These are phyloP conservation scores for Meloidogyne hapla DNA, from an alignment of 1,140 invertebrate genomes.

Conservation along the genomic window DNA sequence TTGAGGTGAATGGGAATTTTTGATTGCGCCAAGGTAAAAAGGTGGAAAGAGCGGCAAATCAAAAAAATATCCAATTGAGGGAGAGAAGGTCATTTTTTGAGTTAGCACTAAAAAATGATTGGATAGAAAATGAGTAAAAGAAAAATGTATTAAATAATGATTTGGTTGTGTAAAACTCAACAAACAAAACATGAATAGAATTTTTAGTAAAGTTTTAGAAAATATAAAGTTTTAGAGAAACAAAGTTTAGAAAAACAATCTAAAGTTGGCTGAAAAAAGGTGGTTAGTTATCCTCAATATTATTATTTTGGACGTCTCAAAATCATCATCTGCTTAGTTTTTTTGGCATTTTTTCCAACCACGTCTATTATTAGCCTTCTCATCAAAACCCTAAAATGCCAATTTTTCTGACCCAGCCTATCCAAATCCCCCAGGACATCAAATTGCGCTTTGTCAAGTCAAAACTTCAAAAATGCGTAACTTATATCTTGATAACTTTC, in stretches of 20 bases:
- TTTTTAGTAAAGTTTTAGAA: background rate
- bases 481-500: constrained; percentile 6
- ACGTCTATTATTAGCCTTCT: background rate
- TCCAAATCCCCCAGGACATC: background rate
- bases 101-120: constrained; percentile 6
- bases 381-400: background rate
- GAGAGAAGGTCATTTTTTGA: background rate
- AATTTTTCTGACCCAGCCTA: background rate
- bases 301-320: background rate
- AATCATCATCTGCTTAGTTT: background rate
- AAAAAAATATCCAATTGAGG: background rate
- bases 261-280: no score
- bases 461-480: background rate
- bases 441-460: background rate
- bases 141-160: constrained; percentile 4
- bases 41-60: background rate
- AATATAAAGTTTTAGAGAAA: background rate
- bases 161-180: background rate
- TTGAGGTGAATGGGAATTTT: background rate
- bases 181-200: background rate
- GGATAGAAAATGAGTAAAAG: background rate
- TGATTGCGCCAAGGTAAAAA: constrained; percentile 2
- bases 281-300: no score
- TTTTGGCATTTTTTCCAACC: background rate
- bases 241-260: no score